Percentiles rank a stretch among this genome's conserved stretches.
Evolutionary conservation across 2,888 invertebrate species (phyloP).

Genomic region (Ophion obscuratus): DNA sequence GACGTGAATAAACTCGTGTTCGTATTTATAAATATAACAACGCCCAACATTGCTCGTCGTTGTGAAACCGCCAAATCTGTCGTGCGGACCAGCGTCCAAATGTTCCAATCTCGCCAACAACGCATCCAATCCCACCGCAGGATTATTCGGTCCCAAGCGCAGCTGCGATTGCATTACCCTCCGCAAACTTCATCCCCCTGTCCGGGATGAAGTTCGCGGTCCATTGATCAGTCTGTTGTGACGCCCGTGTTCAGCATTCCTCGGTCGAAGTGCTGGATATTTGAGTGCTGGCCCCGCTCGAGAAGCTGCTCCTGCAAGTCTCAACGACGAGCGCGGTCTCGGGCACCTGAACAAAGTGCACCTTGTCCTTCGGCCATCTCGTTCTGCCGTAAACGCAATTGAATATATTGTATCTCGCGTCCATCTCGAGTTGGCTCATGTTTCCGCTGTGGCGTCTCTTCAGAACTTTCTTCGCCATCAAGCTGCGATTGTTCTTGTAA

Average conservation of each 20-base stretch:
- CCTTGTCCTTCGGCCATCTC: conserved; percentile 83
- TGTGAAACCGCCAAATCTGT: conserved; percentile 10
- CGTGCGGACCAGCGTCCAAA: conserved; percentile 28
- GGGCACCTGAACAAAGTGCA: conserved; percentile 85
- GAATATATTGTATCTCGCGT: conserved; percentile 80
- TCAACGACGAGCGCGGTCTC: conserved; percentile 86
- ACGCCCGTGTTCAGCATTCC: conserved; percentile 76
- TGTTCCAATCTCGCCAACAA: neutral
- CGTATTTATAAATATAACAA: no score
- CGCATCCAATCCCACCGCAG: no score
- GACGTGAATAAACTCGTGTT: no score
- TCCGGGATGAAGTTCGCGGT: no score
- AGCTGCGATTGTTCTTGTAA: conserved; percentile 82
- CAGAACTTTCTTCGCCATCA: conserved; percentile 84
- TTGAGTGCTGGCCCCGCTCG: conserved; percentile 87
- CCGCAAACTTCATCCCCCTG: no score
- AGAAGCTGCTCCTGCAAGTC: conserved; percentile 87
- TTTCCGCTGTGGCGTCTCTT: conserved; percentile 80
- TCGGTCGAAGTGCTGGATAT: conserved; percentile 87
- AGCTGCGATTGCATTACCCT: no score
- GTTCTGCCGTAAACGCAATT: conserved; percentile 81
- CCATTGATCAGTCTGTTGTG: conserved; percentile 10
- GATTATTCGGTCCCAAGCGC: no score
- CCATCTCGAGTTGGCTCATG: conserved; percentile 75
- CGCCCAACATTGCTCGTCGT: neutral